Conservation (phyloP, 2,888 invertebrate genomes). For the Ariolimax columbianus region DNA sequence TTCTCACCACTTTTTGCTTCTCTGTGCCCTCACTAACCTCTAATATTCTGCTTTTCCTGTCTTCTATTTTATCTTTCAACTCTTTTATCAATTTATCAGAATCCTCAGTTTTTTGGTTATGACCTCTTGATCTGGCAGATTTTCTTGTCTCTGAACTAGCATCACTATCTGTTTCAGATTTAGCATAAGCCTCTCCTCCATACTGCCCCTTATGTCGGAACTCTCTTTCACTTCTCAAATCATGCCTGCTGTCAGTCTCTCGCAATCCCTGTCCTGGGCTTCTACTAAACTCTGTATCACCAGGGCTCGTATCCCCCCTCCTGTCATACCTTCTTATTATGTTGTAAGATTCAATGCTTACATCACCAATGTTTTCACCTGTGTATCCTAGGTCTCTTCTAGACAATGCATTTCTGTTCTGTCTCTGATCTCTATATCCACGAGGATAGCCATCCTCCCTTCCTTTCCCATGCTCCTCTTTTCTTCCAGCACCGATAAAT, state of each 20-base stretch:
- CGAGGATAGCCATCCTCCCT: background rate
- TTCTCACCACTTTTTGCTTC: background rate
- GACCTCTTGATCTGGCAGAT: background rate
- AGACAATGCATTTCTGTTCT: background rate
- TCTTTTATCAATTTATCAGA: constrained; percentile 11
- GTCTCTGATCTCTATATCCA: background rate
- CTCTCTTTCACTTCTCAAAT: background rate
- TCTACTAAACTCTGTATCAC: background rate
- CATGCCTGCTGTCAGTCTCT: background rate
- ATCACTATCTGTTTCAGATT: background rate
- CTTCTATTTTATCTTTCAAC: constrained; percentile 30
- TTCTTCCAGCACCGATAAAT: background rate
- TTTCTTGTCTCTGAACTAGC: background rate
- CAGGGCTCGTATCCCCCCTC: background rate
- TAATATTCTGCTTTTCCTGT: constrained; percentile 3
- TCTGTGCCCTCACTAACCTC: background rate
- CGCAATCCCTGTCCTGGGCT: background rate
- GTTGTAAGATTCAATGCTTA: background rate
- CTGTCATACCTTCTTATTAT: background rate
- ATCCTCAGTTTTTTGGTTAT: background rate
- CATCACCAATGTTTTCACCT: background rate
- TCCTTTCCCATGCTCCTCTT: background rate
- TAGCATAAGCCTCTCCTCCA: background rate
- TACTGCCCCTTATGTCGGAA: background rate
- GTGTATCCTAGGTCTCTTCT: background rate